phyloP scores from a whole-genome alignment of 2,113 vertebrate species.

The Tetraodon nigroviridis region DNA sequence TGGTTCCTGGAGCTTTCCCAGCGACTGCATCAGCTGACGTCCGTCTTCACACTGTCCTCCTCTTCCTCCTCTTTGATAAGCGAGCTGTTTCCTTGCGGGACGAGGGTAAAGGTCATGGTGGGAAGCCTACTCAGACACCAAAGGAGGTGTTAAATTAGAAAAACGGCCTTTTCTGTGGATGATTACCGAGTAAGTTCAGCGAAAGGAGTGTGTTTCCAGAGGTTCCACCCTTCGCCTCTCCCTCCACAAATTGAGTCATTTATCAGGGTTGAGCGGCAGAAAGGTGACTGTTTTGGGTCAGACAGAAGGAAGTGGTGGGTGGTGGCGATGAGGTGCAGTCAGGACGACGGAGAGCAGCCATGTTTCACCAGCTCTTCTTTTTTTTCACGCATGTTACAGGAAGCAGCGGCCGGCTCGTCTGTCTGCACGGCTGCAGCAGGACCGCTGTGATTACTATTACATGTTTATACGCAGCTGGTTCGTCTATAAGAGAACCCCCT shows the following conservation, averaged over 20 bases:
- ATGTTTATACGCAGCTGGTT: conserved; percentile 75
- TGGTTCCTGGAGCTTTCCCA: conserved; percentile 13
- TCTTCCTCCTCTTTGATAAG: conserved; percentile 52
- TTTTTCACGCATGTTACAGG: conserved; percentile 1
- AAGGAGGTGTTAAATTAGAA: conserved; percentile 41
- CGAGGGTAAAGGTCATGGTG: conserved; percentile 49
- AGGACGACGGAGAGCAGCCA: not conserved
- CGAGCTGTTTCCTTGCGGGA: conserved; percentile 44
- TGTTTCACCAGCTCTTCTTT: conserved; percentile 16
- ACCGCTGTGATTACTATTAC: conserved; percentile 67
- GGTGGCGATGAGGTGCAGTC: conserved; percentile 9
- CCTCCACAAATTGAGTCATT: too few species aligned
- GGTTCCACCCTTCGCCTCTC: too few species aligned
- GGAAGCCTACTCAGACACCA: conserved; percentile 57
- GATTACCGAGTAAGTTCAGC: too few species aligned
- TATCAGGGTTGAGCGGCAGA: not conserved
- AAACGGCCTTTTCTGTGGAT: too few species aligned
- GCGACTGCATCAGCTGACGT: conserved; percentile 7
- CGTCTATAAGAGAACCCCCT: conserved; percentile 66
- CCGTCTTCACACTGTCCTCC: conserved; percentile 31
- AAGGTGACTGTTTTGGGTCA: conserved; percentile 18
- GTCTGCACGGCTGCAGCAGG: conserved; percentile 24
- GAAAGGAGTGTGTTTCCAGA: not conserved
- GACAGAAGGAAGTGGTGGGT: conserved; percentile 43
- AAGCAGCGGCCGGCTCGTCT: conserved; percentile 30